A percentile compares a stretch with the other conserved stretches of the same genome.
Evolutionary conservation across 2,113 vertebrate species (phyloP).

Genomic region (Recurvirostra avosetta): DNA sequence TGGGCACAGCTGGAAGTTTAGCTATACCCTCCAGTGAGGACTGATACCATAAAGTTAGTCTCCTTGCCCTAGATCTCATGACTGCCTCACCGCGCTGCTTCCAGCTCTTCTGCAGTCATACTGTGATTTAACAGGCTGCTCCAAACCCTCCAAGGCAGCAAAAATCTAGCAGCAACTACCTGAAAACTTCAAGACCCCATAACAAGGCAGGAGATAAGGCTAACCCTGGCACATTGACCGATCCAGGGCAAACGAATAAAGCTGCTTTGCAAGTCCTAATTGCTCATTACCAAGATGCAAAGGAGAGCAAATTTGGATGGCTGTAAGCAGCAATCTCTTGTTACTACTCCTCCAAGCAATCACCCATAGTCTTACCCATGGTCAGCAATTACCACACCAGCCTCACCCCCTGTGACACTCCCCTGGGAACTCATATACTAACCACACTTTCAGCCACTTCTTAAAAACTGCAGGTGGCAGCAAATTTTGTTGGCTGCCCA

Average conservation of each 20-base stretch:
- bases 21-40: background rate
- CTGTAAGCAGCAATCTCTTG: background rate
- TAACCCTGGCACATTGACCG: background rate
- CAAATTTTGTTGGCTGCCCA: background rate
- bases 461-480: background rate
- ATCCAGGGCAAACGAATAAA: slow-evolving; percentile 18
- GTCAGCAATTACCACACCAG: slow-evolving; percentile 11
- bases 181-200: background rate
- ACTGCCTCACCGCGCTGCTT: background rate
- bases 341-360: background rate
- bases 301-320: background rate
- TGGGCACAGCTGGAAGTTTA: background rate
- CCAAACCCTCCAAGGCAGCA: background rate
- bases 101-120: background rate
- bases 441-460: background rate
- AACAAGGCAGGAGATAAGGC: background rate
- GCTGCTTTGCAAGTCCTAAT: background rate
- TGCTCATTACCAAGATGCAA: background rate
- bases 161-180: background rate
- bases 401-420: background rate
- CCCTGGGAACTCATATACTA: background rate
- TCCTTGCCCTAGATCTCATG: background rate
- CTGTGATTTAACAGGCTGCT: background rate
- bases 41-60: background rate
- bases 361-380: background rate